Percentiles rank a stretch among this genome's conserved stretches.
phyloP scores from a whole-genome alignment of 2,888 invertebrate genomes.

The Microctonus aethiopoides region DNA sequence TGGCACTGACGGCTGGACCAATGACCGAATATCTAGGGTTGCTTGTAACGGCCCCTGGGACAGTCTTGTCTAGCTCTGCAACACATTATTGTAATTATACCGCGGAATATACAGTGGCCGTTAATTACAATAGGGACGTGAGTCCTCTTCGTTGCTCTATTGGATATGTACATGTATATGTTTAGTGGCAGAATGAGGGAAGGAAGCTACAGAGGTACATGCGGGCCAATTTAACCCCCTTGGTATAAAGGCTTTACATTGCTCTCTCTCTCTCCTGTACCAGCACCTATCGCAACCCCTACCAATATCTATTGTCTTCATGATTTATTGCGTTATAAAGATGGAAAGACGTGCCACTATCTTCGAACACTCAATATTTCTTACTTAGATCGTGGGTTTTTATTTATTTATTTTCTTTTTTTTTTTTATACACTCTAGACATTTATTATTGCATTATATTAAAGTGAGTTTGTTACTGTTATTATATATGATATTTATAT shows the following conservation, averaged over 20 bases:
- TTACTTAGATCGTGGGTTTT: slow-evolving; percentile 5
- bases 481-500: not conserved
- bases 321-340: slow-evolving; percentile 63
- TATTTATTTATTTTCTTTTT: not conserved
- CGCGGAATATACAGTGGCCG: slow-evolving; percentile 63
- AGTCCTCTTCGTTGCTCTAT: slow-evolving; percentile 2
- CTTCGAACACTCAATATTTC: slow-evolving; percentile 34
- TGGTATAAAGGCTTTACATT: slow-evolving; percentile 53
- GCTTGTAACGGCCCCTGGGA: slow-evolving; percentile 64
- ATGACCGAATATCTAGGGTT: slow-evolving; percentile 70
- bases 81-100: slow-evolving; percentile 67
- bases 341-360: slow-evolving; percentile 34
- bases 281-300: too few relatives aligned
- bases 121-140: slow-evolving; percentile 54
- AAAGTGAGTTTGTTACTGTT: not conserved
- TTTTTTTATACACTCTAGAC: not conserved
- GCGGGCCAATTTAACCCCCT: slow-evolving; percentile 56
- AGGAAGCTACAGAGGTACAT: slow-evolving; percentile 52
- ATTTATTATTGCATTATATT: not conserved
- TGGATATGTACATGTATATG: slow-evolving; percentile 32
- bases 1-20: slow-evolving; percentile 80
- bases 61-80: slow-evolving; percentile 66
- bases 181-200: slow-evolving; percentile 6
- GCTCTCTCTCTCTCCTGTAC: slow-evolving; percentile 24
- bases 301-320: slow-evolving; percentile 35